Percentiles rank a stretch among this genome's conserved stretches.
Conservation (phyloP, 2,888 invertebrate genomes). For the Calliscelio sp. region DNA sequence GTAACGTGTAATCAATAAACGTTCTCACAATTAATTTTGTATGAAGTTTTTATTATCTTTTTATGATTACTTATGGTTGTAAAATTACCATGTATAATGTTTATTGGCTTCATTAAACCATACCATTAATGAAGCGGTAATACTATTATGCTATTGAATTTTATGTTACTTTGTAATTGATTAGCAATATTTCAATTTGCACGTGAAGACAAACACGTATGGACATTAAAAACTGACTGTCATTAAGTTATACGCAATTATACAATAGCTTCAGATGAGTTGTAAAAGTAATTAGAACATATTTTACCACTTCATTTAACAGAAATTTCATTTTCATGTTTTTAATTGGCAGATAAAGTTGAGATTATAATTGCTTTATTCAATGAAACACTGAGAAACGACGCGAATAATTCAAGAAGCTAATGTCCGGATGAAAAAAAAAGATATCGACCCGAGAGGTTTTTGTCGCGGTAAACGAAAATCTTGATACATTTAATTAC, state of each 20-base stretch:
- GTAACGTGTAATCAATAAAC: conserved; percentile 52
- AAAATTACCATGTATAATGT: conserved; percentile 66
- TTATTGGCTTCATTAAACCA: conserved; percentile 68
- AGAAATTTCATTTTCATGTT: conserved; percentile 42
- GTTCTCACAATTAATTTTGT: conserved; percentile 54
- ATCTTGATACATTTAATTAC: conserved; percentile 54
- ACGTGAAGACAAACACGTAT: conserved; percentile 34
- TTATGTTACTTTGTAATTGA: conserved; percentile 61
- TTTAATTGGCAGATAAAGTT: conserved; percentile 45
- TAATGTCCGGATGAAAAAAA: conserved; percentile 16
- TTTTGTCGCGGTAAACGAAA: conserved; percentile 20
- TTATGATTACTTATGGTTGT: conserved; percentile 68
- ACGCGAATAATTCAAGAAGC: conserved; percentile 20
- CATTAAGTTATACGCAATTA: conserved; percentile 40
- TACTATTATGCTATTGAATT: conserved; percentile 64
- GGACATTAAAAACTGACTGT: conserved; percentile 41
- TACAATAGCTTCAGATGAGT: conserved; percentile 52
- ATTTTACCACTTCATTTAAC: conserved; percentile 53
- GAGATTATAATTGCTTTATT: conserved; percentile 50
- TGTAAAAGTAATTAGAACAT: conserved; percentile 61
- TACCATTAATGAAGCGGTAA: conserved; percentile 63
- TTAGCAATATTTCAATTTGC: conserved; percentile 58
- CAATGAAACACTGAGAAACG: not conserved
- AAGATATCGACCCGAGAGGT: conserved; percentile 8
- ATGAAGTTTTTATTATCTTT: conserved; percentile 64